phyloP scores from a whole-genome alignment of 1,140 invertebrate genomes.

The Globodera rostochiensis region DNA sequence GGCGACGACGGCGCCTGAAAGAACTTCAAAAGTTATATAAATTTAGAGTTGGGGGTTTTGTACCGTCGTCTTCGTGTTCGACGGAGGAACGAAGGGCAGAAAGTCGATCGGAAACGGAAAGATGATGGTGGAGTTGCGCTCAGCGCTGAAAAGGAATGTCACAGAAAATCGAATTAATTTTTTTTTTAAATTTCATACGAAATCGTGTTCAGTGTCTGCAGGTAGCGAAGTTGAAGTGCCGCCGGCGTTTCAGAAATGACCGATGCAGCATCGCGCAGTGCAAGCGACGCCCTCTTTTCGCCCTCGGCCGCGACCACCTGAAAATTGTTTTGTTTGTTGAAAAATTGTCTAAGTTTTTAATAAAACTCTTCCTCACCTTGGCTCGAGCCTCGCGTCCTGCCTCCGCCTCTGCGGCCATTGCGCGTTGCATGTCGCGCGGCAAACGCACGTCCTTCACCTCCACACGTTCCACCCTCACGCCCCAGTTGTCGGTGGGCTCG shows the following conservation, averaged over 20 bases:
- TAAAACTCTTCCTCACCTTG: slow-evolving; percentile 38
- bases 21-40: too few species aligned
- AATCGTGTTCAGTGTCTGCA: slow-evolving; percentile 69
- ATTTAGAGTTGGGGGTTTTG: too few species aligned
- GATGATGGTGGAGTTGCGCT: neutral
- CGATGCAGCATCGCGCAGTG: slow-evolving; percentile 66
- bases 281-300: slow-evolving; percentile 66
- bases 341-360: too few species aligned
- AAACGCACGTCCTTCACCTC: slow-evolving; percentile 77
- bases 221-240: slow-evolving; percentile 77
- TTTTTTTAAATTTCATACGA: neutral
- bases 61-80: too few species aligned
- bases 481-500: slow-evolving; percentile 71
- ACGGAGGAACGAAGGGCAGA: neutral
- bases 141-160: neutral
- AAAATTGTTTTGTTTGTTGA: too few species aligned
- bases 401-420: slow-evolving; percentile 68
- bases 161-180: neutral
- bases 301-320: slow-evolving; percentile 66
- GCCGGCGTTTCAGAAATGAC: slow-evolving; percentile 75
- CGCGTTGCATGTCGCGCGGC: slow-evolving; percentile 67
- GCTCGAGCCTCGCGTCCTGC: slow-evolving; percentile 57
- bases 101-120: neutral
- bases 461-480: slow-evolving; percentile 81
- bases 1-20: too few species aligned